phyloP scores from a whole-genome alignment of 2,797 vertebrate species.

The Botia almorhae region DNA sequence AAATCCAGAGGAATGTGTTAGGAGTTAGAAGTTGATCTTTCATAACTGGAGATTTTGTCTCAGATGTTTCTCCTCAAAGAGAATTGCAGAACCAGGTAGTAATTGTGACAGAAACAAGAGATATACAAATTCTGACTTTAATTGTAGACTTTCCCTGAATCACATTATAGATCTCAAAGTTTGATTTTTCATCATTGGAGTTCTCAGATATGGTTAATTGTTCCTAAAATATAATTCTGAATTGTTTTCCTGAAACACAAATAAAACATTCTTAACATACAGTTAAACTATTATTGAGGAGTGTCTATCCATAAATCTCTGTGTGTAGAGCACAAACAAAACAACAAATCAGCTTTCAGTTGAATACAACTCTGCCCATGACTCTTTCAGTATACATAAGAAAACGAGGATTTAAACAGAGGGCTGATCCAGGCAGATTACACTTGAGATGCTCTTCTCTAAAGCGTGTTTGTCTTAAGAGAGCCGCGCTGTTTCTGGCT shows the following conservation, averaged over 20 bases:
- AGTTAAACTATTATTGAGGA: too few species aligned
- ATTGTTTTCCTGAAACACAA: too few species aligned
- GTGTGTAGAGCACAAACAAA: constrained; percentile 21
- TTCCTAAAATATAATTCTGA: too few species aligned
- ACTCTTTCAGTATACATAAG: constrained; percentile 16
- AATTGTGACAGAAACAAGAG: neutral
- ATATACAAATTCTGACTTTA: too few species aligned
- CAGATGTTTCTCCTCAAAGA: neutral
- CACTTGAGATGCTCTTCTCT: too few species aligned
- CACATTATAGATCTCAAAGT: too few species aligned
- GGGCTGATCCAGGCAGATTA: neutral
- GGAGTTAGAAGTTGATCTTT: neutral
- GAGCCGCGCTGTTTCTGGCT: constrained; percentile 68
- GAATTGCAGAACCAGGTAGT: neutral
- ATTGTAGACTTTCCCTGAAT: too few species aligned
- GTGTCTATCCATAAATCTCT: too few species aligned
- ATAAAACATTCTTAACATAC: too few species aligned
- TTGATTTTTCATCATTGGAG: too few species aligned
- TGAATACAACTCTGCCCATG: neutral
- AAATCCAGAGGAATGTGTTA: neutral
- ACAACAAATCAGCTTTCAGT: constrained; percentile 25
- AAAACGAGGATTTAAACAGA: constrained; percentile 34
- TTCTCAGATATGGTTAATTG: too few species aligned
- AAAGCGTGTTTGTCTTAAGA: constrained; percentile 71
- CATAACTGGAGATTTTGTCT: neutral